Evolutionary conservation across 2,888 invertebrate genomes (phyloP).

Genomic region (Oasisia sp.): DNA sequence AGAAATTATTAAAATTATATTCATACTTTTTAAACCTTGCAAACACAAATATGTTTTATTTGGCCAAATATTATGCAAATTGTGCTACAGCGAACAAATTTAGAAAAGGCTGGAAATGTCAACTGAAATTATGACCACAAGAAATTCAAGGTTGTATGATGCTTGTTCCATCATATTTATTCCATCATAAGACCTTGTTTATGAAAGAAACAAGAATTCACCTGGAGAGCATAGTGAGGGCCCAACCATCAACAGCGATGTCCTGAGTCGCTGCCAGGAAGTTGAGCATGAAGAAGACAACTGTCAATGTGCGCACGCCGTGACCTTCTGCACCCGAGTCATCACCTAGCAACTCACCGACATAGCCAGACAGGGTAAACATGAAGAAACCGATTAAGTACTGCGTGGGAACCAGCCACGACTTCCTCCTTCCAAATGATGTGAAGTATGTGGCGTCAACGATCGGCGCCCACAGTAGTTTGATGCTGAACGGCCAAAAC

Average conservation of each 20-base stretch:
- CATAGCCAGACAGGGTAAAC: slow-evolving; percentile 80
- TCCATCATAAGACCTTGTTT: no score
- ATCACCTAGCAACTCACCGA: slow-evolving; percentile 78
- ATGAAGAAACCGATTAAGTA: slow-evolving; percentile 89
- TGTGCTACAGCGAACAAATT: background rate
- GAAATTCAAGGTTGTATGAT: background rate
- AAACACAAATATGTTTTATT: background rate
- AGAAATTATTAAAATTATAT: no score
- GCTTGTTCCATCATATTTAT: background rate
- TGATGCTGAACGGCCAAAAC: slow-evolving; percentile 88
- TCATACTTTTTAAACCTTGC: background rate
- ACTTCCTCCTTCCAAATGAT: slow-evolving; percentile 91
- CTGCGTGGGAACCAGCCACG: slow-evolving; percentile 88
- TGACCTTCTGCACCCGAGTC: slow-evolving; percentile 51
- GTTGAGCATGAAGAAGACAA: slow-evolving; percentile 89
- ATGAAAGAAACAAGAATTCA: background rate
- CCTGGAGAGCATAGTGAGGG: slow-evolving; percentile 91
- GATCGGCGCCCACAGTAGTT: slow-evolving; percentile 97
- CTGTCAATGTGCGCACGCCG: slow-evolving; percentile 73
- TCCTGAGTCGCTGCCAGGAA: slow-evolving; percentile 99
- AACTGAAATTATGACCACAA: background rate
- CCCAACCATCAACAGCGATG: slow-evolving; percentile 99
- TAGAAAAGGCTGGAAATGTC: background rate
- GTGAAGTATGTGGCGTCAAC: slow-evolving; percentile 90
- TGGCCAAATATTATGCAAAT: background rate